phyloP scores from a whole-genome alignment of 37 sponge, comb jelly and placozoan genomes.

The Crambe crambe region DNA sequence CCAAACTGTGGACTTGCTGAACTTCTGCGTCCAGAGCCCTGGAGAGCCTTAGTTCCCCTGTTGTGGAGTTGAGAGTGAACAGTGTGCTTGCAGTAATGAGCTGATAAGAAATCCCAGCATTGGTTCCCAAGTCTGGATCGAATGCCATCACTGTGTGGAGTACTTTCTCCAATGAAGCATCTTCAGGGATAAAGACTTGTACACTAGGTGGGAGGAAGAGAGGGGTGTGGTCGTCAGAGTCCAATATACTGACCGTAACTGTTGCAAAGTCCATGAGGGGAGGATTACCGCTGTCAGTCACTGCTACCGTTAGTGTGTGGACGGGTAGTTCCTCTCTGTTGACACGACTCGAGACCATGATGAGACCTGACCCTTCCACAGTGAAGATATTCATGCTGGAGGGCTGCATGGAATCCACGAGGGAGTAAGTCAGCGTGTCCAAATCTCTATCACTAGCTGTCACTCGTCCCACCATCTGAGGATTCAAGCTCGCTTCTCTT shows the following conservation, averaged over 20 bases:
- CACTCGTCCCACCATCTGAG: constrained; percentile 1
- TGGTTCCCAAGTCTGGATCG: constrained; percentile 61
- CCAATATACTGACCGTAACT: constrained; percentile 57
- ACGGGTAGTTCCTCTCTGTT: constrained; percentile 33
- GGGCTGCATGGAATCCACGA: constrained; percentile 36
- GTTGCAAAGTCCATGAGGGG: constrained; percentile 33
- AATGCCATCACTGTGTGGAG: constrained; percentile 46
- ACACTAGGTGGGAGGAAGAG: constrained; percentile 18
- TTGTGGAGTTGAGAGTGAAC: constrained; percentile 36
- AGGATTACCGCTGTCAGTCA: constrained; percentile 29
- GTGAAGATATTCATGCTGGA: constrained; percentile 11
- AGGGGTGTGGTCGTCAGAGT: constrained; percentile 73
- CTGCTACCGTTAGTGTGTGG: constrained; percentile 51
- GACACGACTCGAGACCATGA: background rate
- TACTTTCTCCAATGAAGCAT: constrained; percentile 19
- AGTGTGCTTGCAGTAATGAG: constrained; percentile 15
- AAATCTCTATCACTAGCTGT: constrained; percentile 48
- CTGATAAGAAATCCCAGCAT: constrained; percentile 40
- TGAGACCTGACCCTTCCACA: background rate
- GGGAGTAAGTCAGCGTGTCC: constrained; percentile 29
- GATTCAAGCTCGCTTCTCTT: constrained; percentile 16
- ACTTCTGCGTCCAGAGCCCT: constrained; percentile 52
- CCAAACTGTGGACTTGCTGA: constrained; percentile 18
- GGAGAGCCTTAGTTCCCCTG: constrained; percentile 44
- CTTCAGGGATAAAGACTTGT: constrained; percentile 46